phyloP scores from a whole-genome alignment of 2,113 vertebrate species.

The Recurvirostra avosetta region DNA sequence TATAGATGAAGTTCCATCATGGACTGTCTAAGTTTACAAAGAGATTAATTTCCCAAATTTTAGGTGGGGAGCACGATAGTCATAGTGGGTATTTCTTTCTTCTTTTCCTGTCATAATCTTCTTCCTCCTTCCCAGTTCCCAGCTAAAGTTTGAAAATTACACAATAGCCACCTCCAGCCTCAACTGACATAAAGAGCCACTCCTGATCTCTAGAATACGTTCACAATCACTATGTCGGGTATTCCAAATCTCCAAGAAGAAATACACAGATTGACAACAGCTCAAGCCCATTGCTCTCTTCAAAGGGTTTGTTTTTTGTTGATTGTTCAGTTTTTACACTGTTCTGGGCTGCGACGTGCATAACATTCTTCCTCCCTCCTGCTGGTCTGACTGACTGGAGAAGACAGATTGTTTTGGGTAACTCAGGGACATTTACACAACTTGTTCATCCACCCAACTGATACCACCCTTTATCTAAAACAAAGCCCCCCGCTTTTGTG shows the following conservation, averaged over 20 bases:
- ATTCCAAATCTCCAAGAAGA: neutral
- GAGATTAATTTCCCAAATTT: neutral
- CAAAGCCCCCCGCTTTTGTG: neutral
- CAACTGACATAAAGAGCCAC: neutral
- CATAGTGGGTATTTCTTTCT: neutral
- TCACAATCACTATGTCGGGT: neutral
- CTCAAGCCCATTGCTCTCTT: neutral
- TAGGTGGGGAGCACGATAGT: neutral
- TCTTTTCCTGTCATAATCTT: neutral
- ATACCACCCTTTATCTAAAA: neutral
- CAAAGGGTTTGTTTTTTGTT: neutral
- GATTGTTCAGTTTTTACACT: neutral
- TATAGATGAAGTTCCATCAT: neutral
- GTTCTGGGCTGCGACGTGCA: neutral
- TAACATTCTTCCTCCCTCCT: neutral
- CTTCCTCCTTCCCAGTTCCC: neutral
- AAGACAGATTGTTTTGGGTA: neutral
- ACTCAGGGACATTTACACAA: neutral
- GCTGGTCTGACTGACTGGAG: neutral
- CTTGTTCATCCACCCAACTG: neutral
- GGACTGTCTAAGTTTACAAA: neutral
- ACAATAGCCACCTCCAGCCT: too few relatives aligned
- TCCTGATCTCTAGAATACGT: neutral
- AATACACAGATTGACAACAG: neutral
- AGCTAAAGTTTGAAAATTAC: neutral